Evolutionary conservation across 1,140 invertebrate genomes (phyloP).

Genomic region (Parapsyche elsis): DNA sequence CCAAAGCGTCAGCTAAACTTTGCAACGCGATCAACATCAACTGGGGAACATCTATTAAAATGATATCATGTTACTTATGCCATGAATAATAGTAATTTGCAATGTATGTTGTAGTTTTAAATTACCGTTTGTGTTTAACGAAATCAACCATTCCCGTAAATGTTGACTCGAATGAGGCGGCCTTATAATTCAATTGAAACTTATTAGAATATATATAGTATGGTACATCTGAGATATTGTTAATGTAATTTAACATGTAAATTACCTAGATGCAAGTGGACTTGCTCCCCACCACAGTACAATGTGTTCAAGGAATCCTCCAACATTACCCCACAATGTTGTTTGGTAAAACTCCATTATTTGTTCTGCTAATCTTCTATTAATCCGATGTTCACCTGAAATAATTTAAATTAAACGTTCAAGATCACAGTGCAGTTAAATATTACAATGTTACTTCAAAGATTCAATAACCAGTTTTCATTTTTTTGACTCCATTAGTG

Average conservation of each 20-base stretch:
- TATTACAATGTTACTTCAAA: background rate
- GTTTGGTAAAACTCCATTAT: slow-evolving; percentile 67
- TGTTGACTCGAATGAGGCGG: slow-evolving; percentile 76
- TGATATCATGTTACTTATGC: slow-evolving; percentile 23
- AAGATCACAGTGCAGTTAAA: background rate
- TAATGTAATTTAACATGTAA: too few species aligned
- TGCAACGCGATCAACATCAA: slow-evolving; percentile 75
- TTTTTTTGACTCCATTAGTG: slow-evolving; percentile 63
- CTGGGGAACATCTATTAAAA: slow-evolving; percentile 70
- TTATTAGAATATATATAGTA: too few species aligned
- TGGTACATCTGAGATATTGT: too few species aligned
- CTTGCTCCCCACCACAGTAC: slow-evolving; percentile 82
- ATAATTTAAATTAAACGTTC: slow-evolving; percentile 34
- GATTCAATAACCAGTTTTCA: slow-evolving; percentile 52
- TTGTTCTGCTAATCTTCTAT: slow-evolving; percentile 64
- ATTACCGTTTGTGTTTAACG: slow-evolving; percentile 72
- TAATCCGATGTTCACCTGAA: slow-evolving; percentile 62
- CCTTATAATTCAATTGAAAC: slow-evolving; percentile 59
- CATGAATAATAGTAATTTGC: background rate
- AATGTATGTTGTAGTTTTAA: slow-evolving; percentile 40
- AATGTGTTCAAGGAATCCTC: slow-evolving; percentile 79
- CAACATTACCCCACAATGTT: slow-evolving; percentile 77
- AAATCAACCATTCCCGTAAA: slow-evolving; percentile 73
- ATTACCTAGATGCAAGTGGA: slow-evolving; percentile 70
- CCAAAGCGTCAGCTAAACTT: slow-evolving; percentile 79